A percentile compares a stretch with the other conserved stretches of the same genome.
phyloP scores from a whole-genome alignment of 2,888 invertebrate genomes.

The Uloborus plumipes region DNA sequence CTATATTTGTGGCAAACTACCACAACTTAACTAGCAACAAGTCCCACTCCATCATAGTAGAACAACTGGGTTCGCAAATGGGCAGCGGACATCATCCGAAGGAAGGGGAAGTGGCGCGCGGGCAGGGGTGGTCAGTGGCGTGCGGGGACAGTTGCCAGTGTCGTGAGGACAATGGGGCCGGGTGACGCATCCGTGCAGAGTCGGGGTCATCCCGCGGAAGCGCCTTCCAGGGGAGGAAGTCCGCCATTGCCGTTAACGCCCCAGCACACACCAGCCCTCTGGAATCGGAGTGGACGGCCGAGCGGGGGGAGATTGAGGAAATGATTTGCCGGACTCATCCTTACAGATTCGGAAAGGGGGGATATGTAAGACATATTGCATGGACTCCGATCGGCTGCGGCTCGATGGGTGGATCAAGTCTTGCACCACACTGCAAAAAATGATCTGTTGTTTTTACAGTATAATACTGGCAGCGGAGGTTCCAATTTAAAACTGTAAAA shows the following conservation, averaged over 20 bases:
- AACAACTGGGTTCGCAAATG: neutral
- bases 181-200: constrained; percentile 51
- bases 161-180: constrained; percentile 39
- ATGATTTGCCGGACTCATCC: too few species aligned
- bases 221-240: constrained; percentile 45
- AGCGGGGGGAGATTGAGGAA: neutral
- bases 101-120: constrained; percentile 13
- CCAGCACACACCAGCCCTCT: constrained; percentile 29
- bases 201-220: constrained; percentile 52
- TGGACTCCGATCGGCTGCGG: too few species aligned
- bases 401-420: too few species aligned
- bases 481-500: too few species aligned
- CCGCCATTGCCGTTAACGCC: constrained; percentile 50
- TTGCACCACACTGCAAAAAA: too few species aligned
- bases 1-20: too few species aligned
- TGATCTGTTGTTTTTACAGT: too few species aligned
- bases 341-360: too few species aligned
- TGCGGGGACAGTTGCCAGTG: constrained; percentile 15
- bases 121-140: constrained; percentile 44
- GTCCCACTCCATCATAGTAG: constrained; percentile 12
- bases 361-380: too few species aligned
- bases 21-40: constrained; percentile 34
- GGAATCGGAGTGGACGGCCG: constrained; percentile 1
- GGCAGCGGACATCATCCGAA: too few species aligned
- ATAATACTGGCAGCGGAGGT: too few species aligned